A percentile compares a stretch with the other conserved stretches of the same genome.
Conservation (phyloP, 1,140 invertebrate genomes). For the Drosophila takahashii region DNA sequence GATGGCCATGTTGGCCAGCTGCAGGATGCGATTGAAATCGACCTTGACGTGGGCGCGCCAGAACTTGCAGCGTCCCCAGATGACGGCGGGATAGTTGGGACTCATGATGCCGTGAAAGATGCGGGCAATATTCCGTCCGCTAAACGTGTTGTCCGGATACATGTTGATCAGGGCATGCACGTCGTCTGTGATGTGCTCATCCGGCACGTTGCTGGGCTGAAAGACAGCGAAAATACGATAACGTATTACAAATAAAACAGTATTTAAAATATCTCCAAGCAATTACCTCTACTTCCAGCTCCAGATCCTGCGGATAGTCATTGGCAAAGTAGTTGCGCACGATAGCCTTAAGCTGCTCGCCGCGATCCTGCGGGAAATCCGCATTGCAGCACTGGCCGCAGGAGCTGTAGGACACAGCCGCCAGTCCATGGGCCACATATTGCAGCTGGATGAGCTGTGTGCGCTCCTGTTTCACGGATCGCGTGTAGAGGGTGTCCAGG, state of each 20-base stretch:
- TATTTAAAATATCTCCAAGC: not conserved
- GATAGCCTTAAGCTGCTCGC: slow-evolving; percentile 89
- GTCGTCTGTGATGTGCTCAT: slow-evolving; percentile 88
- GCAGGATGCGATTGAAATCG: slow-evolving; percentile 92
- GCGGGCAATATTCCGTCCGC: slow-evolving; percentile 93
- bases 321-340: slow-evolving; percentile 89
- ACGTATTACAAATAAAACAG: too few relatives aligned
- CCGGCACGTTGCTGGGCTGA: slow-evolving; percentile 76
- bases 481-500: slow-evolving; percentile 90
- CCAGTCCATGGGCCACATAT: slow-evolving; percentile 77
- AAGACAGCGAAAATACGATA: slow-evolving; percentile 9
- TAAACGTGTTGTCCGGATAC: slow-evolving; percentile 94
- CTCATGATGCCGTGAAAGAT: slow-evolving; percentile 98
- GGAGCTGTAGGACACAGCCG: slow-evolving; percentile 75
- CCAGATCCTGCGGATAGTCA: slow-evolving; percentile 85
- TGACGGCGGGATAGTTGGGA: slow-evolving; percentile 94
- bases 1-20: slow-evolving; percentile 90
- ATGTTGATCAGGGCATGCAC: slow-evolving; percentile 90
- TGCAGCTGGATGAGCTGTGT: slow-evolving; percentile 89
- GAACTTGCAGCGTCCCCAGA: slow-evolving; percentile 94
- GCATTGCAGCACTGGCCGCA: slow-evolving; percentile 84
- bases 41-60: slow-evolving; percentile 94
- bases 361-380: slow-evolving; percentile 86
- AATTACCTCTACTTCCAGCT: slow-evolving; percentile 70
- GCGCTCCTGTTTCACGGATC: slow-evolving; percentile 90